Evolutionary conservation across 2,888 invertebrate genomes (phyloP).

Genomic region (Lochmaea crataegi): DNA sequence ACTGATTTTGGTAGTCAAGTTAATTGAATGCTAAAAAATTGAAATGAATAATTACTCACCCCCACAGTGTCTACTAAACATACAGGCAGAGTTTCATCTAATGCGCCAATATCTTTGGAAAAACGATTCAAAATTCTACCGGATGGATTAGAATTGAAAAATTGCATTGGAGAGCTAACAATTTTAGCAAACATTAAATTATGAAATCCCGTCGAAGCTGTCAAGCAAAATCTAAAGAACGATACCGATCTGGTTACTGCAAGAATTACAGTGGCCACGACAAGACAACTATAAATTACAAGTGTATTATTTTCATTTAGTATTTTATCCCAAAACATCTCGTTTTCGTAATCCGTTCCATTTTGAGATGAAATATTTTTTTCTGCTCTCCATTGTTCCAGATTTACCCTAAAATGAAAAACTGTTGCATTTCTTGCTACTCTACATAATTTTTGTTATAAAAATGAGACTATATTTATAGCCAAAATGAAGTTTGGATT

Average conservation of each 20-base stretch:
- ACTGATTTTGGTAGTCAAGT: too few species aligned
- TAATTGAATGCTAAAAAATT: not conserved
- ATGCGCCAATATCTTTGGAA: conserved; percentile 73
- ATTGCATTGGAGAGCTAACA: conserved; percentile 71
- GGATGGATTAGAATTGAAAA: conserved; percentile 75
- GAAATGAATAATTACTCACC: conserved; percentile 31
- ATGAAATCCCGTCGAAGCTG: conserved; percentile 68
- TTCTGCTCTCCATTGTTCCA: conserved; percentile 67
- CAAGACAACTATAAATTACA: conserved; percentile 56
- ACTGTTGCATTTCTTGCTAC: not conserved
- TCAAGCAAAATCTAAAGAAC: conserved; percentile 68
- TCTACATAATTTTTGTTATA: too few species aligned
- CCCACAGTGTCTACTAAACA: conserved; percentile 65
- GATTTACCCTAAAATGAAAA: conserved; percentile 46
- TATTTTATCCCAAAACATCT: conserved; percentile 17
- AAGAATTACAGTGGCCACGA: conserved; percentile 59
- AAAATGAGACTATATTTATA: too few species aligned
- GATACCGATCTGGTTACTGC: conserved; percentile 62
- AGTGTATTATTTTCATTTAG: conserved; percentile 56
- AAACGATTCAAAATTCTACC: conserved; percentile 74
- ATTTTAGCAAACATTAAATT: conserved; percentile 66
- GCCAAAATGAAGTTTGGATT: too few species aligned
- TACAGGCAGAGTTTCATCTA: conserved; percentile 66
- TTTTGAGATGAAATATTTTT: conserved; percentile 62
- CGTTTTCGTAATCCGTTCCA: not conserved